Percentiles rank a stretch among this genome's conserved stretches.
phyloP scores from a whole-genome alignment of 2,797 vertebrate genomes.

The Craterocephalus amniculus region DNA sequence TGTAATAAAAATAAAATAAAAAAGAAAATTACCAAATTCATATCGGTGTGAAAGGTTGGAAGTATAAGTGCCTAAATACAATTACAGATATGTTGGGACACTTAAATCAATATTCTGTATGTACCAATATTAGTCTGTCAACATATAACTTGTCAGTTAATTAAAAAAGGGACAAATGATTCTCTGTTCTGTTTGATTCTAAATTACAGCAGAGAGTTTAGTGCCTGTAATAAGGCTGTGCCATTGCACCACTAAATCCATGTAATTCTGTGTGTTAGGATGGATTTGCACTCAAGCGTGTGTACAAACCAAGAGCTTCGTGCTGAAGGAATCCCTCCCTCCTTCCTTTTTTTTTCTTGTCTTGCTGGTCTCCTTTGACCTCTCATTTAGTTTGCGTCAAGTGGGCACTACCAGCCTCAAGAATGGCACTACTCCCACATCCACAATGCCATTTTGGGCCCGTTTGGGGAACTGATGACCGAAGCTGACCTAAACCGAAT shows the following conservation, averaged over 20 bases:
- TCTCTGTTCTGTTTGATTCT: conserved; percentile 50
- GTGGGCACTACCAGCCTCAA: conserved; percentile 86
- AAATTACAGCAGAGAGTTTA: conserved; percentile 44
- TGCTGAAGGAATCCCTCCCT: conserved; percentile 85
- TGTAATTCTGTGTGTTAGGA: conserved; percentile 85
- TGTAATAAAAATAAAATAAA: not conserved
- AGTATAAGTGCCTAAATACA: conserved; percentile 27
- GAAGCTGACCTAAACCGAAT: conserved; percentile 91
- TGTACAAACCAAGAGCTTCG: conserved; percentile 66
- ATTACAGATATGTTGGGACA: conserved; percentile 30
- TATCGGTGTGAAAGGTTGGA: conserved; percentile 18
- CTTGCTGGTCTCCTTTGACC: conserved; percentile 79
- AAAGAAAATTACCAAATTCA: conserved; percentile 6
- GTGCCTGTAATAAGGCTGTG: conserved; percentile 69
- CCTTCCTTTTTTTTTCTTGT: conserved; percentile 77
- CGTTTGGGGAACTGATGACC: conserved; percentile 92
- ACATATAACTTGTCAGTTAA: conserved; percentile 16
- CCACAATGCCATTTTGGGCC: conserved; percentile 89
- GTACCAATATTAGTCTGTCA: conserved; percentile 4
- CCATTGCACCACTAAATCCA: conserved; percentile 95
- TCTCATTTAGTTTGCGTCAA: conserved; percentile 89
- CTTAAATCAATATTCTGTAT: conserved; percentile 10
- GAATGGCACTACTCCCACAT: conserved; percentile 89
- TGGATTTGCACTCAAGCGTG: conserved; percentile 76
- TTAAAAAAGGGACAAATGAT: conserved; percentile 37